Base-by-base conservation (phyloP, 2,797 vertebrate species). In the Sardinella longiceps region DNA sequence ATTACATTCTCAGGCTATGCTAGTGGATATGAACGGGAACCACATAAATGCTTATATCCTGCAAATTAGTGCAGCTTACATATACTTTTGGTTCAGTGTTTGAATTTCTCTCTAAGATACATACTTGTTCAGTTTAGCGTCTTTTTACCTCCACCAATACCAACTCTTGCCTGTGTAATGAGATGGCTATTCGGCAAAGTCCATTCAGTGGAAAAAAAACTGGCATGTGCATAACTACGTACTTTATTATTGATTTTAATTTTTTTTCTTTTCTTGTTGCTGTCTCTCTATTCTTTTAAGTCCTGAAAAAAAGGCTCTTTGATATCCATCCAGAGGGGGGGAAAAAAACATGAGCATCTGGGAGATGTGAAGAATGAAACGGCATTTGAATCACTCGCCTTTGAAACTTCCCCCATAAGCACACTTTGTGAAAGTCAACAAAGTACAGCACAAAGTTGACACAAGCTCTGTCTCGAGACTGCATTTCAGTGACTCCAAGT, bases 291-390 rank as follows among this genome's bases (percentile, higher is more conserved):
- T 86, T 86, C 89, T 93, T 94, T 93, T 86, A 92, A 91, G 92
- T 90, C 86, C 63, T 82, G 87, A 91, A 85, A 89, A 91, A 91
- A 93, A 18, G 58, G 58, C 37, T 88, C 87, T 94, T 94, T 94
- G 92, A 93, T 92, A 92, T 91, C 84, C 81, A 84, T 87, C 90
- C 91, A 92, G 88, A 92, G 91, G 25, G 12, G 28, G n/a, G 37
- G 51, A 7, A 53, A 53, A 20, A 82, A 85, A 18, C 91, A 91
- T 81, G 89, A 93, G 89, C 91, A 91, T 93, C 87, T 91, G 90
- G 87, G 90, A 92, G 90, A 92, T 88, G 84, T 82, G 80, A 88
- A 85, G 86, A 89, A 92, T 92, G 91, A 92, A 94, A 90, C 87
- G 82, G 80, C 83, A 88, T 91, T 92, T 91, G 89, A 93, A 92